phyloP scores from a whole-genome alignment of 2,797 vertebrate genomes.

The Melanotaenia parkinsoni region DNA sequence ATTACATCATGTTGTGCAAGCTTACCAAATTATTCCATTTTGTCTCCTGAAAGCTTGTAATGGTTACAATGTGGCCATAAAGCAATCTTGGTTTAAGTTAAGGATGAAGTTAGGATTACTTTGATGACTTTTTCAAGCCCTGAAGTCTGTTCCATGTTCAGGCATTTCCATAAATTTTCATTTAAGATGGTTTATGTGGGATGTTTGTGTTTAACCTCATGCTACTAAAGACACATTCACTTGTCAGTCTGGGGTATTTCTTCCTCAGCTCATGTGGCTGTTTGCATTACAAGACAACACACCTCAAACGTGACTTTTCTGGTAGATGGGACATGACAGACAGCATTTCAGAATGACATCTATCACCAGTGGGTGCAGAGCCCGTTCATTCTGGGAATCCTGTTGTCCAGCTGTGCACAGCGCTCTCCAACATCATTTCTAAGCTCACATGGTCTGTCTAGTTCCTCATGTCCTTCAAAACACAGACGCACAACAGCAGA shows the following conservation, averaged over 20 bases:
- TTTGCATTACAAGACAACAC: conserved; percentile 1
- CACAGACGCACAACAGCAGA: not conserved
- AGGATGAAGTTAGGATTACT: conserved; percentile 30
- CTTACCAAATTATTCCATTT: conserved; percentile 48
- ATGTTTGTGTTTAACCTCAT: conserved; percentile 14
- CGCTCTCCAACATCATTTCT: conserved; percentile 23
- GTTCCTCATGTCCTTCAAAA: conserved; percentile 19
- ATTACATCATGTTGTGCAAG: conserved; percentile 63
- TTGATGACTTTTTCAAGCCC: conserved; percentile 26
- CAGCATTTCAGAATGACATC: not conserved
- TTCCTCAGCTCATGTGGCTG: not conserved
- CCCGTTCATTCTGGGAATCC: conserved; percentile 14
- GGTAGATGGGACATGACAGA: not conserved
- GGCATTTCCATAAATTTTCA: conserved; percentile 14
- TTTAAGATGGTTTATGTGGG: not conserved
- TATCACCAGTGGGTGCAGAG: conserved; percentile 11
- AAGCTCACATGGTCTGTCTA: conserved; percentile 15
- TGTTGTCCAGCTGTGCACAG: conserved; percentile 27
- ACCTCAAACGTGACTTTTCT: not conserved
- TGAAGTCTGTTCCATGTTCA: not conserved
- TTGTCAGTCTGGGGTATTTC: not conserved
- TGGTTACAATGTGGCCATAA: conserved; percentile 35
- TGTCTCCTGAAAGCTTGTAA: conserved; percentile 40
- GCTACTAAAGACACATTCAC: not conserved
- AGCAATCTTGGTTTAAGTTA: conserved; percentile 29